Base-by-base conservation (phyloP, 2,113 vertebrate genomes). In the Calypte anna region DNA sequence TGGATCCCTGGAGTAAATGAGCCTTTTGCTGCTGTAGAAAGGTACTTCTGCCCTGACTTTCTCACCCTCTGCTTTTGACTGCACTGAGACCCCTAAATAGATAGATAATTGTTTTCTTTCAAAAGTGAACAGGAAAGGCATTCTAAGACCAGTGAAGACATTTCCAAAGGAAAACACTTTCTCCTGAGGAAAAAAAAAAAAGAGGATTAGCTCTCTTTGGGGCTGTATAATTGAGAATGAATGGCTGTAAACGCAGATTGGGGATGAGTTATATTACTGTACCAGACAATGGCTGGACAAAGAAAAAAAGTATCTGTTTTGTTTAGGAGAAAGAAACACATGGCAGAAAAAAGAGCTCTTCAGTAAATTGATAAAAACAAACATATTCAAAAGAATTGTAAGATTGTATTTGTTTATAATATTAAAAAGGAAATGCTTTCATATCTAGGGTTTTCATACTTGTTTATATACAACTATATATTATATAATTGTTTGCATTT, bases 151-250 rank as follows among this genome's bases (percentile, higher is more conserved):
- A 73, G 58, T 21, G 63, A 68, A 94, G 85, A 92, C 12, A 77
- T 82, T 94, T 95, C 43, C 64, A 88, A 83, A 85, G 66, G 69
- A 87, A 86, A 92, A 72, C 11, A 73, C 62, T 93, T 94, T 89
- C 61, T 63, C 69, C 58, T 44, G 9, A 10, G 64, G 43, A 48
- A 58, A 64, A 48, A 40, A 36, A 44, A 38, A 51, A 27, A 31
- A 51, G 20, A 53, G 43, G 50, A 69, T 83, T 70, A 75, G 9
- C 30, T 76, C 31, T 80, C 51, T 87, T 79, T 73, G 46, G 74
- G 77, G 77, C 31, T 40, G 33, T 43, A 46, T 57, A 64, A 81
- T 54, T 91, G 54, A 85, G 50, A 92, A 87, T 73, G 69, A 92
- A 90, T 30, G 66, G 53, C 50, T 88, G 54, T 66, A 95, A 96